Conservation (phyloP, 2,797 vertebrate species). For the Manis pentadactyla region DNA sequence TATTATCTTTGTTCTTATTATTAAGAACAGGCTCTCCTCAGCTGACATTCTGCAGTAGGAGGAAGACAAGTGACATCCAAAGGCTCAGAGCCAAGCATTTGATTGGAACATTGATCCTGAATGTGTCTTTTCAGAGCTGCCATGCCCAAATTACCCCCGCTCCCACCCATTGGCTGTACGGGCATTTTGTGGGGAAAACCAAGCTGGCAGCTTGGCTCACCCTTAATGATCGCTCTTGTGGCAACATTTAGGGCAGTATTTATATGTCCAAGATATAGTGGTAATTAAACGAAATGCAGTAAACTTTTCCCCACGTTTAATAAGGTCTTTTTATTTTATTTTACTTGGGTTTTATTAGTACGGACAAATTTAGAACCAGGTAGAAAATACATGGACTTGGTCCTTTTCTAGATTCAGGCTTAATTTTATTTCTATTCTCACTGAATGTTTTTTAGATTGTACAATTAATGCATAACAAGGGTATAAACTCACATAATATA, state of each 20-base stretch:
- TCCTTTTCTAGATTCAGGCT: background rate
- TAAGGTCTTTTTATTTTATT: constrained; percentile 23
- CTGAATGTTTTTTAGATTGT: constrained; percentile 12
- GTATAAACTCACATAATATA: background rate
- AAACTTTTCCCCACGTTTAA: background rate
- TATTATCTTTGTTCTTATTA: background rate
- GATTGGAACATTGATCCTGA: constrained; percentile 78
- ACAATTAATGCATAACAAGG: background rate
- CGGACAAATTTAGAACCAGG: background rate
- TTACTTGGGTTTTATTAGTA: background rate
- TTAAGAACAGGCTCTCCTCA: constrained; percentile 73
- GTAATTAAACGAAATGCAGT: background rate
- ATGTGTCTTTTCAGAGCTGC: constrained; percentile 58
- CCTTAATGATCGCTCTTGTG: background rate
- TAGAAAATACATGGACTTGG: background rate
- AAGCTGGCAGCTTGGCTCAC: constrained; percentile 69
- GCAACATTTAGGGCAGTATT: background rate
- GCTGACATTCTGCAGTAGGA: constrained; percentile 71
- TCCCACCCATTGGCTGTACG: constrained; percentile 63
- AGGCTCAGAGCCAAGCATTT: constrained; percentile 80
- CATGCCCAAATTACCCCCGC: constrained; percentile 73
- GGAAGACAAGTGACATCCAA: constrained; percentile 78
- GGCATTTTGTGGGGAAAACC: constrained; percentile 75
- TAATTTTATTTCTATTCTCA: constrained; percentile 13
- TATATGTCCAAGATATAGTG: background rate